Base-by-base conservation (phyloP, 2,113 vertebrate species). In the Psophia crepitans region DNA sequence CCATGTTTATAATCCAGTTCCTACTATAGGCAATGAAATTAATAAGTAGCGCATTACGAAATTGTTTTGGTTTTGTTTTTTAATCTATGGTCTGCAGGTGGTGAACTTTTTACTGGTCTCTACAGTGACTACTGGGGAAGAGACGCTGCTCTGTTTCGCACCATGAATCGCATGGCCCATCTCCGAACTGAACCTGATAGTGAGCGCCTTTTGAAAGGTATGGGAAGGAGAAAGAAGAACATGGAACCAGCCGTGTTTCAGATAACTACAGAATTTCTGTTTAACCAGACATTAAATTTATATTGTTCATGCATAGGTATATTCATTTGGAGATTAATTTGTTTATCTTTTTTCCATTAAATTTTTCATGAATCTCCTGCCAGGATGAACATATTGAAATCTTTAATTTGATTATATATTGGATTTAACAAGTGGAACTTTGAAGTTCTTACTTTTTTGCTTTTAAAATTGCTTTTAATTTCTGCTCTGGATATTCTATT, bases 91-190 rank as follows among this genome's bases (percentile, higher is more conserved):
- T 27, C 20, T 48, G 20, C 82, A 99, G 99, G 98, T 85, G 98
- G 98, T 39, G 98, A 99, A 64, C 96, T 99, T 69, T 99, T 99
- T 53, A 90, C 99, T 26, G 99, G 99, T 21, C 98, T 99, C 68
- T 99, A 99, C 96, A 99, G 98, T 1, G 99, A 99, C 96, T 99
- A 99, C 97, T 99, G 99, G 99, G 99, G 99, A 84, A 99, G 99
- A 35, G 99, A 99, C 5, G 99, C 99, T 2, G 99, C 99, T 15
- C 61, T 99, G 28, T 99, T 99, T 95, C 98, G 99, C 74, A 98
- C 97, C 83, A 96, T 98, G 35, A 99, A 98, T 64, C 98, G 97
- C 60, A 77, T 98, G 75, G 97, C 98, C 6, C 99, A 99, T 63
- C 98, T 99, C 1, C 98, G 99, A 77, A 99, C 99, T 0, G 99